Conservation (phyloP, 2,113 vertebrate species). For the Mionectes macconnelli region DNA sequence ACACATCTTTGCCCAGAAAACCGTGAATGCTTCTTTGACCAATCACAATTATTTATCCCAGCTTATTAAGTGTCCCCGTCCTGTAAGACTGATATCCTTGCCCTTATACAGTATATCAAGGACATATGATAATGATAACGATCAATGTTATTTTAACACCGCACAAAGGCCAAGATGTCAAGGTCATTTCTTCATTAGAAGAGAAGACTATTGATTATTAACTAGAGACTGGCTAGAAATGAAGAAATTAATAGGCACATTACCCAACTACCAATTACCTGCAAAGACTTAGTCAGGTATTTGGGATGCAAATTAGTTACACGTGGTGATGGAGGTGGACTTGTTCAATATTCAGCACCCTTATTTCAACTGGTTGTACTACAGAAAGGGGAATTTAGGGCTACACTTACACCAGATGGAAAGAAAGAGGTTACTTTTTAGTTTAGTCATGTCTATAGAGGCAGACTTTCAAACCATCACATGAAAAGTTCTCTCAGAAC, state of each 20-base stretch:
- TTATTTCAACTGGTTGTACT: not conserved
- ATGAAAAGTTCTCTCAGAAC: not conserved
- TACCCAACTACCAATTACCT: slow-evolving; percentile 55
- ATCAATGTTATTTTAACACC: slow-evolving; percentile 80
- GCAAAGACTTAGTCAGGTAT: slow-evolving; percentile 66
- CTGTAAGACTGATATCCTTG: slow-evolving; percentile 59
- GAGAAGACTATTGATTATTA: slow-evolving; percentile 80
- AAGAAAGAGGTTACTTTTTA: not conserved
- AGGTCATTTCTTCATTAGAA: slow-evolving; percentile 74
- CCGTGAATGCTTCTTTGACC: not conserved
- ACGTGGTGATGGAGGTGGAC: slow-evolving; percentile 23
- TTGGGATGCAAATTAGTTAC: slow-evolving; percentile 66
- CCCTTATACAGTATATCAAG: slow-evolving; percentile 75
- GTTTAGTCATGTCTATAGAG: not conserved
- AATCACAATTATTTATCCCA: slow-evolving; percentile 64
- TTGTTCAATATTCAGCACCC: slow-evolving; percentile 32
- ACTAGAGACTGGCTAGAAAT: slow-evolving; percentile 69
- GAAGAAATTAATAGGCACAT: slow-evolving; percentile 70
- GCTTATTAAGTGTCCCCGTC: slow-evolving; percentile 60
- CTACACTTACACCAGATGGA: not conserved
- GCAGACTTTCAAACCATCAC: not conserved
- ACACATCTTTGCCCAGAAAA: slow-evolving; percentile 52
- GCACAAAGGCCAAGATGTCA: slow-evolving; percentile 74
- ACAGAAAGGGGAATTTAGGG: not conserved
- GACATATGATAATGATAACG: slow-evolving; percentile 78